phyloP scores from a whole-genome alignment of 2,113 vertebrate species.

The Stigmatopora nigra region DNA sequence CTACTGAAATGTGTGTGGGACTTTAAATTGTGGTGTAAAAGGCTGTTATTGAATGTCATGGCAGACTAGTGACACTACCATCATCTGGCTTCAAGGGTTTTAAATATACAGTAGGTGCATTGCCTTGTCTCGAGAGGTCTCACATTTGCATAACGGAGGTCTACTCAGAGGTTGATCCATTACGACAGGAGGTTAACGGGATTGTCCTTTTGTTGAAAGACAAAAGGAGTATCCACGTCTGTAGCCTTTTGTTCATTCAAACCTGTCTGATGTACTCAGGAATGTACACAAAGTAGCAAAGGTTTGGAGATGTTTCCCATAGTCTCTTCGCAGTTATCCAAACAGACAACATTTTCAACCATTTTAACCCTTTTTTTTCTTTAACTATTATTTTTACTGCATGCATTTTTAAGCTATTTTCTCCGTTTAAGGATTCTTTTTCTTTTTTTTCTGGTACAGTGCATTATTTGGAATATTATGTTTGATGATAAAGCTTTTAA shows the following conservation, averaged over 20 bases:
- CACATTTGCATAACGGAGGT: conserved; percentile 3
- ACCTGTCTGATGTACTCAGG: background rate
- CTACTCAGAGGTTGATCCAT: background rate
- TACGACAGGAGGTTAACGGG: background rate
- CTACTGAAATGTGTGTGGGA: too few relatives aligned
- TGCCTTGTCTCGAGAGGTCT: conserved; percentile 2
- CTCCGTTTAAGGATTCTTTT: background rate
- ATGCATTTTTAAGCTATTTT: background rate
- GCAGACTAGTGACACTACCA: too few relatives aligned
- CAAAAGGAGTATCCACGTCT: background rate
- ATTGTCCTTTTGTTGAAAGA: background rate
- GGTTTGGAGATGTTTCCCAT: background rate
- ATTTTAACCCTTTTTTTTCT: too few relatives aligned
- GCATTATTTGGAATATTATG: background rate
- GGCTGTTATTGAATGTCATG: too few relatives aligned
- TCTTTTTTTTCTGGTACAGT: too few relatives aligned
- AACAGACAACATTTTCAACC: too few relatives aligned
- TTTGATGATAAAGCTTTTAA: background rate
- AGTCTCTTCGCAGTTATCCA: background rate
- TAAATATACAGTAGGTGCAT: background rate
- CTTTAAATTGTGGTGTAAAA: too few relatives aligned
- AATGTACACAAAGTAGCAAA: background rate
- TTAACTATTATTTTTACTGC: background rate
- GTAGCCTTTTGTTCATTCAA: background rate
- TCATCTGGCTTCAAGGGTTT: too few relatives aligned